Evolutionary conservation across 2,888 invertebrate species (phyloP).

Genomic region (Odontomyia ornata): DNA sequence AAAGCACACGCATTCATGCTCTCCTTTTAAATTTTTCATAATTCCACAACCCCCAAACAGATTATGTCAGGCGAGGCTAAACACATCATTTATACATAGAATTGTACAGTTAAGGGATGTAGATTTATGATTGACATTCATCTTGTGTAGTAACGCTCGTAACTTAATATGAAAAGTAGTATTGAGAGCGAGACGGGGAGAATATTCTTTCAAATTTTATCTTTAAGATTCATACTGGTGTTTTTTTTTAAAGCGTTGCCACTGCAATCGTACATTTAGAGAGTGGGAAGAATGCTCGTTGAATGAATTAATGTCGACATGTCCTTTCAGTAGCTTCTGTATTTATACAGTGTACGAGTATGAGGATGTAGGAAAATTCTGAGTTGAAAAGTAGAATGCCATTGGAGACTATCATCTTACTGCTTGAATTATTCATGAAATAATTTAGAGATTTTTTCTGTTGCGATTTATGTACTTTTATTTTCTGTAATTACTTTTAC

Average conservation of each 20-base stretch:
- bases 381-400: not conserved
- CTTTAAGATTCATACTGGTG: not conserved
- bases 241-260: not conserved
- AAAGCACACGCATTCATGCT: too few relatives aligned
- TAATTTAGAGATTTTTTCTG: slow-evolving; percentile 8
- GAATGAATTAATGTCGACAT: too few relatives aligned
- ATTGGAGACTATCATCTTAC: not conserved
- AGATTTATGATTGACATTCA: slow-evolving; percentile 3
- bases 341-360: not conserved
- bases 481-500: not conserved
- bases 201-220: not conserved
- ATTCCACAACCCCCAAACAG: too few relatives aligned
- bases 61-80: too few relatives aligned
- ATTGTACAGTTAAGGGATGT: not conserved
- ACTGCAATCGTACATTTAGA: too few relatives aligned
- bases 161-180: not conserved
- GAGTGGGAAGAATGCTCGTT: too few relatives aligned
- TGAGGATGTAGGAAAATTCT: not conserved
- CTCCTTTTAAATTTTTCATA: too few relatives aligned
- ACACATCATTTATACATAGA: too few relatives aligned
- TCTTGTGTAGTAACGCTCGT: not conserved
- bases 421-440: slow-evolving; percentile 18
- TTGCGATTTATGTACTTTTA: not conserved
- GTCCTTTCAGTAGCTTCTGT: too few relatives aligned
- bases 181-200: not conserved